Evolutionary conservation across 2,888 invertebrate species (phyloP).

Genomic region (Nephrotoma appendiculata): DNA sequence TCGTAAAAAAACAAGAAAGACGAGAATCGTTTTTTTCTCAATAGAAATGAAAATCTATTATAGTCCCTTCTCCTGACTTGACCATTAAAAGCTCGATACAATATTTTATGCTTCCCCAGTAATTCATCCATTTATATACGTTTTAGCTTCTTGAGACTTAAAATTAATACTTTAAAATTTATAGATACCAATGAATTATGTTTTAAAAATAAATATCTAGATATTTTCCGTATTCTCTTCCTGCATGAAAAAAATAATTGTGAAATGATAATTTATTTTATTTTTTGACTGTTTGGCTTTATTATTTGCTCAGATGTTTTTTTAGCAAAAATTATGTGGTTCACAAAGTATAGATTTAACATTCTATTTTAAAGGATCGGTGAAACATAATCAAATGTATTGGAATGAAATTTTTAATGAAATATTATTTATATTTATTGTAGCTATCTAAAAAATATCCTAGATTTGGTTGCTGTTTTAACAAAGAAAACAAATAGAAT

Average conservation of each 20-base stretch:
- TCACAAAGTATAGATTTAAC: too few species aligned
- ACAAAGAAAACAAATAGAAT: too few species aligned
- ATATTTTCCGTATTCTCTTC: not conserved
- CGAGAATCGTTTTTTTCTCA: not conserved
- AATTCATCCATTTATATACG: not conserved
- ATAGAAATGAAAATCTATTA: not conserved
- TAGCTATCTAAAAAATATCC: too few species aligned
- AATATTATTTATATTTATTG: too few species aligned
- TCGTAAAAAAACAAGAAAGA: not conserved
- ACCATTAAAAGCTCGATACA: not conserved
- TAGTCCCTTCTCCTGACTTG: not conserved
- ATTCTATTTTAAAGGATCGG: too few species aligned
- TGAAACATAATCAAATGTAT: too few species aligned
- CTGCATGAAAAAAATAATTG: not conserved
- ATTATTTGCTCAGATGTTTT: too few species aligned
- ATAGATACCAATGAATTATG: not conserved
- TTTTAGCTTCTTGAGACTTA: not conserved
- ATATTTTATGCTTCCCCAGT: not conserved
- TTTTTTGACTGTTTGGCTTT: too few species aligned
- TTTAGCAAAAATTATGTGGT: too few species aligned
- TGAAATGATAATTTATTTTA: not conserved
- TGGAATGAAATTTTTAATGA: too few species aligned
- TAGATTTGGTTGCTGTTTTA: too few species aligned
- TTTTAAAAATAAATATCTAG: not conserved
- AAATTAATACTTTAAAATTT: not conserved